These are phyloP conservation scores for Drosophila multiciliata DNA, from an alignment of 2,888 invertebrate species.

Conservation along the genomic window DNA sequence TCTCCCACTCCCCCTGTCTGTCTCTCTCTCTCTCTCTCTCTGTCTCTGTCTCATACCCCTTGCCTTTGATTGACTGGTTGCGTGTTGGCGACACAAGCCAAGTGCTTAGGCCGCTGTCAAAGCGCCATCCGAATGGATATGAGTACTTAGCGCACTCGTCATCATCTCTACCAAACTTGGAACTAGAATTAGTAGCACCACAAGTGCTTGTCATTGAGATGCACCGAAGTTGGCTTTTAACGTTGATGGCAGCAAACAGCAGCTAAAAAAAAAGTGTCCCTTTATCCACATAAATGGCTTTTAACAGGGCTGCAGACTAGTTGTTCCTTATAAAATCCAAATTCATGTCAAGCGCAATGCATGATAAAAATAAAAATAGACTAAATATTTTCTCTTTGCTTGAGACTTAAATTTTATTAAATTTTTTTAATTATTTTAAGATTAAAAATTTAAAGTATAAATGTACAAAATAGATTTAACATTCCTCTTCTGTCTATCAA, in stretches of 20 bases:
- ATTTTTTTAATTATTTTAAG: not conserved
- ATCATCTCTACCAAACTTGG: constrained; percentile 26
- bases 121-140: constrained; percentile 42
- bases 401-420: not conserved
- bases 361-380: constrained; percentile 2
- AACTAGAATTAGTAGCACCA: constrained; percentile 13
- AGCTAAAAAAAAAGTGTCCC: not conserved
- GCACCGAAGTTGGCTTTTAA: constrained; percentile 40
- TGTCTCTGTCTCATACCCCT: not conserved
- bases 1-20: not conserved
- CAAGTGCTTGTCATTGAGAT: constrained; percentile 54
- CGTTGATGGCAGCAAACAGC: constrained; percentile 40
- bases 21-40: not conserved
- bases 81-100: constrained; percentile 64
- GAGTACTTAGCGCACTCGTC: constrained; percentile 36
- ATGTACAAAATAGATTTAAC: not conserved
- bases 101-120: constrained; percentile 63
- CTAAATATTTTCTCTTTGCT: not conserved
- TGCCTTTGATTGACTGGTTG: constrained; percentile 48
- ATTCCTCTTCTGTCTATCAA: not conserved
- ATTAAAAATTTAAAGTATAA: not conserved
- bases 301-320: constrained; percentile 23
- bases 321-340: constrained; percentile 10
- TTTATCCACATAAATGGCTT: constrained; percentile 14
- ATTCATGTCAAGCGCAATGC: not conserved